Evolutionary conservation across 2,797 vertebrate genomes (phyloP), one percentile per base, ranked within the genome.

Genomic region (Syngnathus rostellatus): DNA sequence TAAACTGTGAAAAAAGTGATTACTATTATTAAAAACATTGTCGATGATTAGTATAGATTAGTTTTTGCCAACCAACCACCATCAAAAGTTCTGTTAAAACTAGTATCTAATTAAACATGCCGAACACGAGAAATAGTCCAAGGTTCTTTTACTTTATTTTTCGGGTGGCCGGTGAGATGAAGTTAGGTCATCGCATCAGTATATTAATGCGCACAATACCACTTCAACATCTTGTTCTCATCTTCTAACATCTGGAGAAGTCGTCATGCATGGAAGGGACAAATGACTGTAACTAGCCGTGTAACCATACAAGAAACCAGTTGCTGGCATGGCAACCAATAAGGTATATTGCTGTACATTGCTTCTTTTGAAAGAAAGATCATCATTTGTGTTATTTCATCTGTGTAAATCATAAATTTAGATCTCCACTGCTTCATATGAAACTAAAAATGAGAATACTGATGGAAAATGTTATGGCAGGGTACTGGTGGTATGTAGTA

Each of bases 231-330:
- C 31, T 73, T 69, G 59, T 71, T 65, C 31, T 66, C 40, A 17
- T 74, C 68, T 60, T 58, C n/a, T 50, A 39, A 50, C 53, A 50
- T 71, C 63, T 59, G 37, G 17, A 62, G 39, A 69, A 25, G 31
- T 65, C 55, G 54, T 71, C 21, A 70, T 65, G 68, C 25, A 67
- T 38, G 65, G 8, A 41, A 63, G 38, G 41, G 8, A 72, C 10
- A 65, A 77, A 76, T 75, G 9, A 51, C n/a, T 51, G 8, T 62
- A 81, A 66, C 62, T 53, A 41, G 50, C 60, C 72, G 31, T 54
- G 69, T 60, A 43, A 40, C 62, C 62, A 61, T 68, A 78, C 73
- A 66, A 79, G 43, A 68, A 68, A 67, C 59, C 62, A 68, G 40
- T 65, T 25, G 21, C 12, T 67, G 67, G 48, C 48, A 51, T 21